Evolutionary conservation across 92 coral and sea anemone species (phyloP).

Genomic region (Micromussa lordhowensis): DNA sequence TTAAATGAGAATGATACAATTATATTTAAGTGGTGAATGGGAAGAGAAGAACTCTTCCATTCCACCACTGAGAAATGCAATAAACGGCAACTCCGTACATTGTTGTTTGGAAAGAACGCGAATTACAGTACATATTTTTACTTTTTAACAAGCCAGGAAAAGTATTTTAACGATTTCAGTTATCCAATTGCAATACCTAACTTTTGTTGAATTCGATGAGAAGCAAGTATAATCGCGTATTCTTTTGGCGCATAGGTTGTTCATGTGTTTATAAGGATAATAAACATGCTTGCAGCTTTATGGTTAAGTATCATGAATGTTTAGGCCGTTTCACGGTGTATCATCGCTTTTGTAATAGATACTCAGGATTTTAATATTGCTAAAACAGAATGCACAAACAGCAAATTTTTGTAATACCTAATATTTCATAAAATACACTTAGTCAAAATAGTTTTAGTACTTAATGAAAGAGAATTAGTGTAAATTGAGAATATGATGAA

Average conservation of each 20-base stretch:
- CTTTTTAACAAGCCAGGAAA: no score
- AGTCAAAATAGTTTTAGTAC: not conserved
- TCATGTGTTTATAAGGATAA: no score
- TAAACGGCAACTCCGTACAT: not conserved
- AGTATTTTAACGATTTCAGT: not conserved
- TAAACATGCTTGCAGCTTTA: not conserved
- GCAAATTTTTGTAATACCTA: not conserved
- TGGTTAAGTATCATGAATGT: not conserved
- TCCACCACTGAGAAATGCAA: not conserved
- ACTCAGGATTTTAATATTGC: not conserved
- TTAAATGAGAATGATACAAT: not conserved
- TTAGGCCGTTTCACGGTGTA: not conserved
- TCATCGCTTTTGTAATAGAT: not conserved
- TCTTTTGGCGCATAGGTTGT: no score
- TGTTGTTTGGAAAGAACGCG: not conserved
- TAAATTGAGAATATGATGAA: no score
- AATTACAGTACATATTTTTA: no score
- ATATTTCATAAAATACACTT: no score
- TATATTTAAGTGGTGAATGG: not conserved
- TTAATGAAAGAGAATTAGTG: not conserved
- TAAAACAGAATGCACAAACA: not conserved
- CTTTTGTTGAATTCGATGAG: not conserved
- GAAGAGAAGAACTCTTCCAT: constrained; percentile 19
- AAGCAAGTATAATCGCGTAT: no score
- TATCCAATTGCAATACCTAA: not conserved